Percentiles rank a stretch among this genome's conserved stretches.
These are phyloP conservation scores for Hymenopus coronatus DNA, from an alignment of 2,888 invertebrate species.

Conservation along the genomic window DNA sequence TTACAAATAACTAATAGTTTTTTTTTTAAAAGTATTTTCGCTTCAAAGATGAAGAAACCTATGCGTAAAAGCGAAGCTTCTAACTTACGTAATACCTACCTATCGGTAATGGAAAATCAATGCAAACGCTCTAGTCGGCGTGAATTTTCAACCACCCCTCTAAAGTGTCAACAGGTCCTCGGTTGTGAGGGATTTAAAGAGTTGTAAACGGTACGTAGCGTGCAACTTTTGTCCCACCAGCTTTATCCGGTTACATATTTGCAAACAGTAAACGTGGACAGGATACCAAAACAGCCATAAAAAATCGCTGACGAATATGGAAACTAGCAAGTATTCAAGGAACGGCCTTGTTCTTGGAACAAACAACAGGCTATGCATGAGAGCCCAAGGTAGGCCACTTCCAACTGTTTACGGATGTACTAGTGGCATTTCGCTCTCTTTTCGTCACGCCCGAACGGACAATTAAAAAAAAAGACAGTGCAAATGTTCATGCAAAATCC, in stretches of 20 bases:
- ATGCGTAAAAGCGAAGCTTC: background rate
- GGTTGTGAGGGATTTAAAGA: background rate
- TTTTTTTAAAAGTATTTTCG: too few relatives aligned
- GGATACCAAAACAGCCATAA: background rate
- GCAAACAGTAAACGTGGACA: background rate
- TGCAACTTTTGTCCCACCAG: background rate
- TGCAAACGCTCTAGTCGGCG: background rate
- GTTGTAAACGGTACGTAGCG: background rate
- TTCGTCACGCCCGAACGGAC: background rate
- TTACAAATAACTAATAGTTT: too few relatives aligned
- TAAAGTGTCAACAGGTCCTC: background rate
- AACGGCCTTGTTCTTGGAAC: background rate
- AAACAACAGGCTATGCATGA: background rate
- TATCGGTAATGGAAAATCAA: background rate
- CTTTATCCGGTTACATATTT: too few relatives aligned
- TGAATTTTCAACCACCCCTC: background rate
- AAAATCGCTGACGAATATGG: background rate
- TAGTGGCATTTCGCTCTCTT: background rate
- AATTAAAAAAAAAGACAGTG: background rate
- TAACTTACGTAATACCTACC: background rate
- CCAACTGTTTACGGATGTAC: background rate
- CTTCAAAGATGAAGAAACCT: too few relatives aligned
- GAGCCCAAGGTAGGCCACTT: background rate
- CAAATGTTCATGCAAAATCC: background rate
- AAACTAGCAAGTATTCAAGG: background rate